A percentile compares a stretch with the other conserved stretches of the same genome.
Evolutionary conservation across 1,140 invertebrate species (phyloP).

Genomic region (Pararge aegeria): DNA sequence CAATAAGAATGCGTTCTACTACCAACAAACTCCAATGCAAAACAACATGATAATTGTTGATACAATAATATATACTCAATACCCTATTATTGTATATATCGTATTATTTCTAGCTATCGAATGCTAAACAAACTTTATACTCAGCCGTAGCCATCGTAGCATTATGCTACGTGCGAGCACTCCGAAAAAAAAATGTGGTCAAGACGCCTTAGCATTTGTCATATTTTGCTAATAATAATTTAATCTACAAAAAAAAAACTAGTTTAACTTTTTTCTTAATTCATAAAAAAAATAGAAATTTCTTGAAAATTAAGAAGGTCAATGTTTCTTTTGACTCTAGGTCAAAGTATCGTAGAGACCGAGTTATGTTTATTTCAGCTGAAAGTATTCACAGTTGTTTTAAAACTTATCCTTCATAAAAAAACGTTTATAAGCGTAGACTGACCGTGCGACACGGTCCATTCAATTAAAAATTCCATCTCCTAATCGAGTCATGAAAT

Average conservation of each 20-base stretch:
- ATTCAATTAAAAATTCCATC: constrained; percentile 80
- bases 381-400: constrained; percentile 18
- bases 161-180: constrained; percentile 27
- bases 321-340: too few species aligned
- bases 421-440: constrained; percentile 32
- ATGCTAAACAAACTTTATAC: constrained; percentile 11
- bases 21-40: too few species aligned
- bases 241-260: too few species aligned
- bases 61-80: too few species aligned
- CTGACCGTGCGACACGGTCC: constrained; percentile 69
- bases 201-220: neutral
- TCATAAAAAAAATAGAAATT: too few species aligned
- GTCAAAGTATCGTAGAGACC: neutral
- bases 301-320: too few species aligned
- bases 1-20: too few species aligned
- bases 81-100: too few species aligned
- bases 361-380: constrained; percentile 8
- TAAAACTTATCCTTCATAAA: constrained; percentile 18
- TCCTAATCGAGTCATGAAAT: constrained; percentile 79
- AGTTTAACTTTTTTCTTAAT: too few species aligned
- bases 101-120: neutral
- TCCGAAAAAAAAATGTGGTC: neutral
- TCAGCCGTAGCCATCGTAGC: constrained; percentile 37
- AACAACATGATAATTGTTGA: neutral
- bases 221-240: too few species aligned